Percentiles rank a stretch among this genome's conserved stretches.
Evolutionary conservation across 2,797 vertebrate species (phyloP).

Genomic region (Coilia nasus): DNA sequence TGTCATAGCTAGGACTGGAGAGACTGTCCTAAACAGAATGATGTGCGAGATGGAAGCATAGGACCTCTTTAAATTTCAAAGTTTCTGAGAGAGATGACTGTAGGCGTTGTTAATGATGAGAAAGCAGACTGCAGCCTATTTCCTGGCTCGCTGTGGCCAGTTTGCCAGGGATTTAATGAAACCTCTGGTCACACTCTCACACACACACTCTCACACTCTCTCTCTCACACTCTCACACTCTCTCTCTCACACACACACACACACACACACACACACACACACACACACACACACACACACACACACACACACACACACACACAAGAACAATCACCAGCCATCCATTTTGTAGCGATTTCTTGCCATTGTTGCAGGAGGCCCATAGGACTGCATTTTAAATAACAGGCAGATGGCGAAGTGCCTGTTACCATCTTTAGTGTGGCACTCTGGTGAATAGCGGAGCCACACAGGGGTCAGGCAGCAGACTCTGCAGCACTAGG

Average conservation of each 20-base stretch:
- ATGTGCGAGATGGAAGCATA: not conserved
- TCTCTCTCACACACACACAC: not conserved
- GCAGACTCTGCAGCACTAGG: not conserved
- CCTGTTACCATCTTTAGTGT: not conserved
- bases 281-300: slow-evolving; percentile 4
- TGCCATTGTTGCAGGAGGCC: not conserved
- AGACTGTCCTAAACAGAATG: not conserved
- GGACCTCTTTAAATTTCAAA: not conserved
- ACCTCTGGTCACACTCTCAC: too few species aligned
- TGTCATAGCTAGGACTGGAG: not conserved
- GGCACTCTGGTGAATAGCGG: not conserved
- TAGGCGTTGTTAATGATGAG: too few species aligned
- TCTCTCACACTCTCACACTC: not conserved
- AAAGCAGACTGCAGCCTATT: too few species aligned
- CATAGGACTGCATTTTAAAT: not conserved
- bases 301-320: too few species aligned
- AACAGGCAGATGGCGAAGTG: not conserved
- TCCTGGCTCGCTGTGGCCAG: too few species aligned
- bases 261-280: slow-evolving; percentile 25
- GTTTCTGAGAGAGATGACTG: too few species aligned
- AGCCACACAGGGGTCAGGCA: not conserved
- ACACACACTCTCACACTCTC: too few species aligned
- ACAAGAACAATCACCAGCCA: too few species aligned
- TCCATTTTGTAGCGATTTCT: not conserved
- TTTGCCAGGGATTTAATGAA: too few species aligned